Evolutionary conservation across 2,113 vertebrate species (phyloP).

Genomic region (Notarius quadriscutis): DNA sequence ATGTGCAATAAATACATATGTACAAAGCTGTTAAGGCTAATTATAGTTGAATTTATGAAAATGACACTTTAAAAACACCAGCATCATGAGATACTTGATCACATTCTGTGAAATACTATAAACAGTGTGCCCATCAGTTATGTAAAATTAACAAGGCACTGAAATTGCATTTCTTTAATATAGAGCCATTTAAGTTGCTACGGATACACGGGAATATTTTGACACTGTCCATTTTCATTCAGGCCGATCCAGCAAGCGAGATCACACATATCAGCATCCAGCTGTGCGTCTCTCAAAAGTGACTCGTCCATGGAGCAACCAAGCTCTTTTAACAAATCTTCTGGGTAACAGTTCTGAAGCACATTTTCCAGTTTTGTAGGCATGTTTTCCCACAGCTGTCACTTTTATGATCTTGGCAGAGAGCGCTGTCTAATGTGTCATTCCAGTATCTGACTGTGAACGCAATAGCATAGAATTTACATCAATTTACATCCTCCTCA

Average conservation of each 20-base stretch:
- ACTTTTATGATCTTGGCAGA: too few species aligned
- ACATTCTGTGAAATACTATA: neutral
- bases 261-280: neutral
- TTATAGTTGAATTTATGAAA: neutral
- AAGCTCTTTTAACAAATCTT: neutral
- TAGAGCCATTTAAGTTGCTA: neutral
- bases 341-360: neutral
- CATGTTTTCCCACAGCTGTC: neutral
- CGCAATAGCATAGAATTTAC: neutral
- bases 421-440: neutral
- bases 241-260: neutral
- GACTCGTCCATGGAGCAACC: neutral
- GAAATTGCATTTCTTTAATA: neutral
- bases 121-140: neutral
- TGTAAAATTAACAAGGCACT: neutral
- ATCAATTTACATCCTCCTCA: neutral
- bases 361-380: neutral
- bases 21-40: neutral
- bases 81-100: neutral
- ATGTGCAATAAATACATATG: neutral
- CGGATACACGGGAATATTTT: neutral
- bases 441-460: neutral
- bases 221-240: neutral
- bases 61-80: neutral
- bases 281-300: slow-evolving; percentile 17